Evolutionary conservation across 2,113 vertebrate species (phyloP).

Genomic region (Shinisaurus crocodilurus): DNA sequence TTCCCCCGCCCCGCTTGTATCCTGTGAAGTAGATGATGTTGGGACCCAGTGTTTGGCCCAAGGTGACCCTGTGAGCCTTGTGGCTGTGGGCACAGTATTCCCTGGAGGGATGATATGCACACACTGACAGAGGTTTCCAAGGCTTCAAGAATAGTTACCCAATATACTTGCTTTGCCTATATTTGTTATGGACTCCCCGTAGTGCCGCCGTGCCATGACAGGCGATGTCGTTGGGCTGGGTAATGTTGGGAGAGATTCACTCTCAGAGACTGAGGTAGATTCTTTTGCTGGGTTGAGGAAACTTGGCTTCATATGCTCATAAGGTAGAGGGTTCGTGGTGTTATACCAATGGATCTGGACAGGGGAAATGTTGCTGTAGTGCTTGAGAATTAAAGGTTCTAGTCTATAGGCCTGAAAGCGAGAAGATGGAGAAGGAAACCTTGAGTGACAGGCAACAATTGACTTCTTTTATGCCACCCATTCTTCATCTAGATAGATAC

Average conservation of each 20-base stretch:
- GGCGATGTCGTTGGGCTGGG: conserved; percentile 94
- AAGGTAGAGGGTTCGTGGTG: conserved; percentile 88
- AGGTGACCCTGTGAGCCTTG: background rate
- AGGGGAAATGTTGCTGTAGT: conserved; percentile 95
- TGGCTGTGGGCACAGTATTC: background rate
- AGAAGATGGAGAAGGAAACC: conserved; percentile 24
- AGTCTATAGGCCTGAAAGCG: conserved; percentile 90
- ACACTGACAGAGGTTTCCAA: background rate
- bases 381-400: conserved; percentile 95
- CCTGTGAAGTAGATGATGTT: background rate
- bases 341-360: conserved; percentile 98
- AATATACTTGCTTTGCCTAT: conserved; percentile 97
- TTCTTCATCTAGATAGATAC: background rate
- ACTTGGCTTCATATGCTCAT: conserved; percentile 89
- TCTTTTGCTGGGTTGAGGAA: conserved; percentile 92
- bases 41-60: background rate
- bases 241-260: conserved; percentile 84
- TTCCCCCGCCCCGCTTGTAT: background rate
- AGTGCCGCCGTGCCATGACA: conserved; percentile 87
- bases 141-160: conserved; percentile 75
- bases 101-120: background rate
- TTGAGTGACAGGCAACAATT: background rate
- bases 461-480: background rate
- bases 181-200: conserved; percentile 96
- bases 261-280: conserved; percentile 85